Conservation (phyloP, 2,797 vertebrate species). For the Glyptemys insculpta region DNA sequence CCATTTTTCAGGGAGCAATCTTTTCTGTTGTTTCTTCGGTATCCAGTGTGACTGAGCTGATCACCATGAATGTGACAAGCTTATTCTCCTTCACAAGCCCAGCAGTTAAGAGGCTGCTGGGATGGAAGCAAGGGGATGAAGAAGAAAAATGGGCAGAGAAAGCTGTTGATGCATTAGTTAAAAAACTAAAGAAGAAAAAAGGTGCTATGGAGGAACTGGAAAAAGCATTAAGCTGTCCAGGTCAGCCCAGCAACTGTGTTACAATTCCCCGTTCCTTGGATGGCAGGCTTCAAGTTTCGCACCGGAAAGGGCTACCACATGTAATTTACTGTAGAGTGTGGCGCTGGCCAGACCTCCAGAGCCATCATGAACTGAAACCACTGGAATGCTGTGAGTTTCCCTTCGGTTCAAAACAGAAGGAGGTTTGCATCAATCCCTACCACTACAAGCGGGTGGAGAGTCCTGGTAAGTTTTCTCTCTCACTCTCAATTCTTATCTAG, state of each 20-base stretch:
- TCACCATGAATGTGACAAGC: slow-evolving; percentile 94
- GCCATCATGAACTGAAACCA: slow-evolving; percentile 97
- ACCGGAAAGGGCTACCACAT: slow-evolving; percentile 94
- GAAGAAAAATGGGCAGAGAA: slow-evolving; percentile 99
- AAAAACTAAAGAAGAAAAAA: slow-evolving; percentile 96
- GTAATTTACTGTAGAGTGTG: slow-evolving; percentile 97
- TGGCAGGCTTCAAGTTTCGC: slow-evolving; percentile 95
- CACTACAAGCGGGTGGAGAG: slow-evolving; percentile 98
- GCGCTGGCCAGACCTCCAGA: slow-evolving; percentile 98
- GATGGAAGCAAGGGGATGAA: slow-evolving; percentile 98
- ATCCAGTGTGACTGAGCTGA: background rate
- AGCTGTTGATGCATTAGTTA: slow-evolving; percentile 94
- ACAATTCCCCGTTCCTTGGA: slow-evolving; percentile 97
- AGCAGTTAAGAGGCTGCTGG: slow-evolving; percentile 94
- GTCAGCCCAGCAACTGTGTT: slow-evolving; percentile 96
- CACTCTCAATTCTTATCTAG: slow-evolving; percentile 50
- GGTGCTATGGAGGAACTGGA: slow-evolving; percentile 96
- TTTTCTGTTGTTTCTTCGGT: slow-evolving; percentile 5
- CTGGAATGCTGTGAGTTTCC: slow-evolving; percentile 98
- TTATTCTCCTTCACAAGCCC: slow-evolving; percentile 98
- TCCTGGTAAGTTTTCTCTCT: slow-evolving; percentile 87
- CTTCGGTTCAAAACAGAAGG: slow-evolving; percentile 98
- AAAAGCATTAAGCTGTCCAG: slow-evolving; percentile 92
- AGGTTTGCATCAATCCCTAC: slow-evolving; percentile 98
- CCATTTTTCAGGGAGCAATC: background rate